Conservation (phyloP, 1,140 invertebrate genomes). For the Choristoneura fumiferana region DNA sequence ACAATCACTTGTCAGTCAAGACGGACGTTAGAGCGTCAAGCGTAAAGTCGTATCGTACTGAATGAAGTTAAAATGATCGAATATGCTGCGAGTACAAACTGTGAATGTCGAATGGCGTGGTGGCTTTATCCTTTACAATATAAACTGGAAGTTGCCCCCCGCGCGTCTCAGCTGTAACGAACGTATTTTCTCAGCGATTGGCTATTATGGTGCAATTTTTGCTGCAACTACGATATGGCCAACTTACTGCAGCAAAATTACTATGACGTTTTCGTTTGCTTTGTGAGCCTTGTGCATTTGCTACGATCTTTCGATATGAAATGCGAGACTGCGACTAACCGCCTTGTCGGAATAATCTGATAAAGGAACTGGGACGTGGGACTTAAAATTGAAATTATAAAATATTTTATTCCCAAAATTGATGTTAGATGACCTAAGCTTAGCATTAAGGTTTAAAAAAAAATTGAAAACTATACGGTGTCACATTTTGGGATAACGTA, state of each 20-base stretch:
- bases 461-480: too few species aligned
- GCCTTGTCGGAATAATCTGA: too few species aligned
- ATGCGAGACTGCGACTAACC: too few species aligned
- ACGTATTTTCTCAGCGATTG: slow-evolving; percentile 14
- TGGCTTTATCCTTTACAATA: slow-evolving; percentile 43
- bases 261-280: too few species aligned
- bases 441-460: too few species aligned
- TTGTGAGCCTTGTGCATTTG: too few species aligned
- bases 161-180: slow-evolving; percentile 19
- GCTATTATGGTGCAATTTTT: slow-evolving; percentile 20
- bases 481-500: too few species aligned
- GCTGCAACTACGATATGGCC: neutral
- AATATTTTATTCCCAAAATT: too few species aligned
- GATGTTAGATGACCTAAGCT: too few species aligned
- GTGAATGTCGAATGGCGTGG: slow-evolving; percentile 38
- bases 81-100: slow-evolving; percentile 33
- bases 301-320: too few species aligned
- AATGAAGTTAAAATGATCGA: slow-evolving; percentile 5
- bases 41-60: neutral
- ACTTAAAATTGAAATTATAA: too few species aligned
- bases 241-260: neutral
- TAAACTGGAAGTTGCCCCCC: slow-evolving; percentile 46
- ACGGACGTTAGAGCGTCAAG: neutral
- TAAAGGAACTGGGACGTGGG: too few species aligned
- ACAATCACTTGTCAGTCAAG: neutral